Evolutionary conservation across 2,113 vertebrate genomes (phyloP), one percentile per base, ranked within the genome.

Genomic region (Caracal caracal): DNA sequence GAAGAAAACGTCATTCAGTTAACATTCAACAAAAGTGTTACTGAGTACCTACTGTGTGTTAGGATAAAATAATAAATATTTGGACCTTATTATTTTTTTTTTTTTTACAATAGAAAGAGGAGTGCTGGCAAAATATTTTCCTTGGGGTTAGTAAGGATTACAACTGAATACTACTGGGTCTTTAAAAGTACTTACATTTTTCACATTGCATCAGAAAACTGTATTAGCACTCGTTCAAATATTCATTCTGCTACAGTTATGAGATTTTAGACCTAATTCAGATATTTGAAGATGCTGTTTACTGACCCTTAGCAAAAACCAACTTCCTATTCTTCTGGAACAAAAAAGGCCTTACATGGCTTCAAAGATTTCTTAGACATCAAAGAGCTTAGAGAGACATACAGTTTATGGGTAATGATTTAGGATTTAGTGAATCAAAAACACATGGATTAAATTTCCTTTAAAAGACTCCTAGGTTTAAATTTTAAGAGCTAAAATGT

Each of bases 361-460:
- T 97, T 97, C 96, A 97, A 97, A 97, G 95, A 97, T 95, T 97
- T 96, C 61, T 96, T 85, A 93, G 88, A 97, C 88, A 97, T 98
- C 96, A 97, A 97, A 98, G 97, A 86, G 53, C 84, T 95, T 63
- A 65, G 70, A 97, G 37, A 80, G 96, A 97, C 96, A 95, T 91
- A 96, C 61, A 92, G 96, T 97, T 96, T 97, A 94, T 88, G 96
- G 94, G 73, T 96, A 97, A 97, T 97, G 92, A 86, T 95, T 97
- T 95, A 96, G 95, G 95, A 93, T 94, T 95, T 97, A 95, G 84
- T 94, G 90, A 97, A 97, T 97, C 92, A 95, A 97, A 98, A 98
- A 97, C 97, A 98, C 81, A 96, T 88, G 95, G 96, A 97, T 98
- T 97, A 97, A 96, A 96, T 97, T 97, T 96, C 97, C 88, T 85